A percentile compares a stretch with the other conserved stretches of the same genome.
Conservation (phyloP, 2,888 invertebrate genomes). For the Torymus texanus region DNA sequence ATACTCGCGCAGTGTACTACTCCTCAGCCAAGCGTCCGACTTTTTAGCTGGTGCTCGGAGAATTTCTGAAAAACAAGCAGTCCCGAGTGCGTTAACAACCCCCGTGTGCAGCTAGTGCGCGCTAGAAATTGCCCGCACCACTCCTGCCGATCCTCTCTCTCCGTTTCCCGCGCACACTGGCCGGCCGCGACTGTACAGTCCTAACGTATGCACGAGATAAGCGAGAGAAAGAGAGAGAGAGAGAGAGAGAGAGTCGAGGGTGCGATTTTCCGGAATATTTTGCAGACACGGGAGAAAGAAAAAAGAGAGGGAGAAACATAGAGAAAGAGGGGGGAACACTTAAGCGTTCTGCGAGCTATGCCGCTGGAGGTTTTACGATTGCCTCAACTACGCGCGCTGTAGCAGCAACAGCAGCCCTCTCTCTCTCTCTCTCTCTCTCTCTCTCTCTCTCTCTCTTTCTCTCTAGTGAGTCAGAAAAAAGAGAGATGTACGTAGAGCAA, state of each 20-base stretch:
- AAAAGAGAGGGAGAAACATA: conserved; percentile 17
- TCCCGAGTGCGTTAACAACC: conserved; percentile 28
- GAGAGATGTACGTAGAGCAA: conserved; percentile 11
- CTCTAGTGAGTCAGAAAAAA: conserved; percentile 24
- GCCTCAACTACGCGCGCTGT: conserved; percentile 32
- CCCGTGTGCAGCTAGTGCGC: background rate
- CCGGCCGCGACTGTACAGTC: background rate
- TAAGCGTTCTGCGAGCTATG: conserved; percentile 48
- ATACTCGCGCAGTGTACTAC: too few species aligned
- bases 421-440: conserved; percentile 10
- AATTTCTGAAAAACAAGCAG: conserved; percentile 12
- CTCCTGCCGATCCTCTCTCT: background rate
- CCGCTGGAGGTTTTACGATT: conserved; percentile 53
- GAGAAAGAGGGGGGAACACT: conserved; percentile 23
- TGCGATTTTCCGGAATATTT: conserved; percentile 55
- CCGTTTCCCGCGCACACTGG: conserved; percentile 5
- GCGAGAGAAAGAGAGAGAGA: conserved; percentile 8
- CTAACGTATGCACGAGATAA: conserved; percentile 52
- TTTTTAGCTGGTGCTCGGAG: background rate
- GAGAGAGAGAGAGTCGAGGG: conserved; percentile 11
- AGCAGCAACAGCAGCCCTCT: too few species aligned
- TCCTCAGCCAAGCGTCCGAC: background rate
- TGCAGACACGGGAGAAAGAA: conserved; percentile 2
- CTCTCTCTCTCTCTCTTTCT: conserved; percentile 2
- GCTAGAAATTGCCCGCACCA: conserved; percentile 23